These are phyloP conservation scores for Catostylus mosaicus DNA, from an alignment of 30 jellyfish, hydroid and myxozoan species.

Conservation along the genomic window DNA sequence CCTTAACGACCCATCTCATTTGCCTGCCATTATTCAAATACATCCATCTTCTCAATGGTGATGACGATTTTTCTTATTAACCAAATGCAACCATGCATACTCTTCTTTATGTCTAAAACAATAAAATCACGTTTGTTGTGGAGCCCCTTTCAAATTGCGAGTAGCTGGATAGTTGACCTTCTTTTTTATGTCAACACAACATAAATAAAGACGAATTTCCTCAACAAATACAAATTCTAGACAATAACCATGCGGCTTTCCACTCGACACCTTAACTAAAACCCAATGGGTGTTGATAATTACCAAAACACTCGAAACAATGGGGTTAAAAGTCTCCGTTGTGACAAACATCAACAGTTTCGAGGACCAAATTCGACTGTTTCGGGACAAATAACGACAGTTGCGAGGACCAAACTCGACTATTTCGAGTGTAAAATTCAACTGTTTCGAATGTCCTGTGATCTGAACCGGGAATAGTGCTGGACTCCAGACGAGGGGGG, in stretches of 20 bases:
- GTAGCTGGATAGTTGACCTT: too few species aligned
- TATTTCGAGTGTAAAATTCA: too few species aligned
- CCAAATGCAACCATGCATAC: background rate
- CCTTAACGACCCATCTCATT: background rate
- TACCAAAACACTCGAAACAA: background rate
- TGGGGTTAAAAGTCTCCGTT: background rate
- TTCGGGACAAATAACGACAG: too few species aligned
- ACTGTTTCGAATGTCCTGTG: too few species aligned
- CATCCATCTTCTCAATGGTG: background rate
- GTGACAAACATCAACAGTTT: background rate
- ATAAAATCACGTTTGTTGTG: background rate
- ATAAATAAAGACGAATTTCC: background rate
- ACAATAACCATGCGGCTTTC: background rate
- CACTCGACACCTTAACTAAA: background rate
- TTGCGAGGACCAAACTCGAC: too few species aligned
- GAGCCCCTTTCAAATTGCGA: background rate
- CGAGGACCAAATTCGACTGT: too few species aligned
- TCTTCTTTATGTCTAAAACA: background rate
- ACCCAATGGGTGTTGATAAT: background rate
- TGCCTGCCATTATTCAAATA: slow-evolving; percentile 3
- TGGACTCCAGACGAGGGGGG: too few species aligned
- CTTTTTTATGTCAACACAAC: background rate
- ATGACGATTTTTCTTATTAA: background rate
- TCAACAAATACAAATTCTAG: background rate
- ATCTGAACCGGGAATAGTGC: too few species aligned